A percentile compares a stretch with the other conserved stretches of the same genome.
Evolutionary conservation across 1,140 invertebrate genomes (phyloP).

Genomic region (Arctopsyche grandis): DNA sequence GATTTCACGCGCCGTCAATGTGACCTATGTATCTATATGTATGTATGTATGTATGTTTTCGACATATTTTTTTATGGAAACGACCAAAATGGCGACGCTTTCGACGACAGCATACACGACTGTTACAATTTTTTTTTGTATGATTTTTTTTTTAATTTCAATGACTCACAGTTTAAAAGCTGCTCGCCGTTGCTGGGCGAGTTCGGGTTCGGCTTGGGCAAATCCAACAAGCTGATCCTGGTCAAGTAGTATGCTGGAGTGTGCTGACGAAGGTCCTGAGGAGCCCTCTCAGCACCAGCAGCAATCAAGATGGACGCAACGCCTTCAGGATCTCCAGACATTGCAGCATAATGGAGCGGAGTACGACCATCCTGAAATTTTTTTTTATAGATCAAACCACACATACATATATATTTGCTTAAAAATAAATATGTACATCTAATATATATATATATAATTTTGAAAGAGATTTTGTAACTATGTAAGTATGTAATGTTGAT

Average conservation of each 20-base stretch:
- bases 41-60: background rate
- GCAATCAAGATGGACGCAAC: constrained; percentile 74
- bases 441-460: background rate
- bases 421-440: constrained; percentile 16
- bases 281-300: constrained; percentile 74
- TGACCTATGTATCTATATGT: background rate
- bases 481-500: background rate
- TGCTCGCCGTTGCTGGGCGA: constrained; percentile 51
- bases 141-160: background rate
- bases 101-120: background rate
- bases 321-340: constrained; percentile 70
- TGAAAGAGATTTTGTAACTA: too few species aligned
- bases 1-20: constrained; percentile 12
- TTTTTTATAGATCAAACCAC: too few species aligned
- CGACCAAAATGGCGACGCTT: background rate
- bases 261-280: constrained; percentile 74
- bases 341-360: constrained; percentile 82
- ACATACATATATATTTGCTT: too few species aligned
- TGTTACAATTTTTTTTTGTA: background rate
- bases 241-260: constrained; percentile 77
- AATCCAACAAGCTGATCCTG: constrained; percentile 68
- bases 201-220: constrained; percentile 64
- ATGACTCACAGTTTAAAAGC: background rate
- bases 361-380: constrained; percentile 77
- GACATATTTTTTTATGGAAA: constrained; percentile 8